Conservation (phyloP, 1,140 invertebrate genomes). For the Habropoda laboriosa region DNA sequence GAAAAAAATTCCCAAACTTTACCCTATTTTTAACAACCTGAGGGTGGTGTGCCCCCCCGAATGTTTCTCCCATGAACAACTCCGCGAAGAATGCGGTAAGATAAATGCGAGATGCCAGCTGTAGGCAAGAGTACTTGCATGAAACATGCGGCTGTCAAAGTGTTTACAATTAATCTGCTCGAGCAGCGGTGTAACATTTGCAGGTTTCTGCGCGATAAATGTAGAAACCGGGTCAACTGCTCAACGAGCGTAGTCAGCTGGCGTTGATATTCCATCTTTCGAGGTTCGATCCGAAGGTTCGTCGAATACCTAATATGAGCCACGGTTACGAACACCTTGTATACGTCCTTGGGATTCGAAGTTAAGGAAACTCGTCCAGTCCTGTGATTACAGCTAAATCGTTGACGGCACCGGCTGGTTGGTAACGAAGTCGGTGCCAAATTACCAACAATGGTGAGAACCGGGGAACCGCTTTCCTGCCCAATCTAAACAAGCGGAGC, state of each 20-base stretch:
- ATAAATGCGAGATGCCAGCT: too few species aligned
- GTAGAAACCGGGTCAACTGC: conserved; percentile 53
- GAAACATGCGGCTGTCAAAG: neutral
- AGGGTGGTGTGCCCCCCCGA: too few species aligned
- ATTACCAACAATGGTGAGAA: conserved; percentile 76
- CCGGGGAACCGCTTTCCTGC: conserved; percentile 71
- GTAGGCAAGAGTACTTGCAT: too few species aligned
- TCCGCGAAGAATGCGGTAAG: too few species aligned
- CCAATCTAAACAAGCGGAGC: conserved; percentile 77
- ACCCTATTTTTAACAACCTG: too few species aligned
- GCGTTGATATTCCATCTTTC: conserved; percentile 33
- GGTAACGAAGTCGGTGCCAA: conserved; percentile 71
- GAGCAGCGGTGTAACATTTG: neutral
- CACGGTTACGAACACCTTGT: conserved; percentile 36
- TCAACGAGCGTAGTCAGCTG: conserved; percentile 49
- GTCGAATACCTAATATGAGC: conserved; percentile 26
- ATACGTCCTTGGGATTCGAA: conserved; percentile 49
- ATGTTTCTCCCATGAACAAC: too few species aligned
- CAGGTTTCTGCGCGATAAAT: conserved; percentile 2
- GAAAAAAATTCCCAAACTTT: too few species aligned
- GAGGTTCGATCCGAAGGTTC: conserved; percentile 39
- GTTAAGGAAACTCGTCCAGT: conserved; percentile 52
- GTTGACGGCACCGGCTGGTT: conserved; percentile 60
- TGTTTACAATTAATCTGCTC: neutral
- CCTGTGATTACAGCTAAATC: conserved; percentile 62